phyloP scores from a whole-genome alignment of 2,113 vertebrate genomes.

The Amphiprion percula region DNA sequence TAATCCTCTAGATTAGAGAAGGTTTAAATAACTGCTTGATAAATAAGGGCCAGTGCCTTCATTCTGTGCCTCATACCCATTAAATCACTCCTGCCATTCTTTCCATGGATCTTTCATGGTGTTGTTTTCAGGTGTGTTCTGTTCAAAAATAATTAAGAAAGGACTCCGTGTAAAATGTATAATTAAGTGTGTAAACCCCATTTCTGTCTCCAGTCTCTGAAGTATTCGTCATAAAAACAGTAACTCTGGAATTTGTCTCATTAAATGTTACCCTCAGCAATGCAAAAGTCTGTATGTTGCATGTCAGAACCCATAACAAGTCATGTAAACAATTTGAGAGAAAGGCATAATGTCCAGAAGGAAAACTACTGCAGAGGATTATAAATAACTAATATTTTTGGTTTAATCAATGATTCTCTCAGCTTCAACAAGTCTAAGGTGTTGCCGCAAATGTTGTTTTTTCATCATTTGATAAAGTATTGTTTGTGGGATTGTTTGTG shows the following conservation, averaged over 20 bases:
- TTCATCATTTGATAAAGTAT: slow-evolving; percentile 80
- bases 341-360: slow-evolving; percentile 67
- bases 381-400: slow-evolving; percentile 62
- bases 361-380: slow-evolving; percentile 73
- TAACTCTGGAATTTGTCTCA: slow-evolving; percentile 73
- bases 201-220: slow-evolving; percentile 60
- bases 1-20: not conserved
- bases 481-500: slow-evolving; percentile 88
- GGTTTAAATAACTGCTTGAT: slow-evolving; percentile 36
- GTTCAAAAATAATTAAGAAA: slow-evolving; percentile 35
- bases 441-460: slow-evolving; percentile 75
- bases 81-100: not conserved
- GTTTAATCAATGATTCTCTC: slow-evolving; percentile 60
- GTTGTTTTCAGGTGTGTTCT: slow-evolving; percentile 3
- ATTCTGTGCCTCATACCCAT: slow-evolving; percentile 70
- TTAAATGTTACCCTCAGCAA: slow-evolving; percentile 73
- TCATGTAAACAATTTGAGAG: slow-evolving; percentile 61
- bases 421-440: slow-evolving; percentile 63
- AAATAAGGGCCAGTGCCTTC: slow-evolving; percentile 74
- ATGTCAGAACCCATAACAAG: slow-evolving; percentile 75
- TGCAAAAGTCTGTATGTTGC: slow-evolving; percentile 81
- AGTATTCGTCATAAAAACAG: slow-evolving; percentile 53
- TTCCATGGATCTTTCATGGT: too few relatives aligned
- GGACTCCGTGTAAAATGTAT: slow-evolving; percentile 54
- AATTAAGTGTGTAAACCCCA: slow-evolving; percentile 51